phyloP scores from a whole-genome alignment of 2,797 vertebrate species.

The Peromyscus aztecus region DNA sequence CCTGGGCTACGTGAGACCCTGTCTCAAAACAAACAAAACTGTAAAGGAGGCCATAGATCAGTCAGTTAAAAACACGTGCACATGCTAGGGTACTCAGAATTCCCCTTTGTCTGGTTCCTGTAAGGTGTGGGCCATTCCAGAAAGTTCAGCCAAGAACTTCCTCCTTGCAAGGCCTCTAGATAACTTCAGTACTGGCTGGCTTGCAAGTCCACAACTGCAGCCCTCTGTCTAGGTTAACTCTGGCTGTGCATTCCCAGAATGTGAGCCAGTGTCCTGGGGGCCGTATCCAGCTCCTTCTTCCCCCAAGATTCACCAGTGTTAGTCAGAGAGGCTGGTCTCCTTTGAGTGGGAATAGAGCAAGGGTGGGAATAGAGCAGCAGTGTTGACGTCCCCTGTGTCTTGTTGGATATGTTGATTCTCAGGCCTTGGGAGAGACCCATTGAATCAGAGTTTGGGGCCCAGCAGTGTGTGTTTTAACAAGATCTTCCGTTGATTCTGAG shows the following conservation, averaged over 20 bases:
- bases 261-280: background rate
- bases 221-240: background rate
- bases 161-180: background rate
- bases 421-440: background rate
- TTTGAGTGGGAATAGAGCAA: background rate
- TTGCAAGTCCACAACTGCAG: background rate
- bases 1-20: background rate
- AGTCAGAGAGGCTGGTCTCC: background rate
- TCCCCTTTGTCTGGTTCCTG: background rate
- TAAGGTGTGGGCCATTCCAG: background rate
- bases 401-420: background rate
- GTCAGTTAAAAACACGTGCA: background rate
- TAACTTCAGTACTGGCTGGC: background rate
- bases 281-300: background rate
- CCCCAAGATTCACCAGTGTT: background rate
- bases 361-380: background rate
- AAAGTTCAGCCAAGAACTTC: background rate
- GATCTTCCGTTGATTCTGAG: background rate
- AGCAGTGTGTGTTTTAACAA: background rate
- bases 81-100: background rate
- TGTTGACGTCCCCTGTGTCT: background rate
- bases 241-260: background rate
- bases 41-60: background rate
- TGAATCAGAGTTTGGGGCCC: background rate
- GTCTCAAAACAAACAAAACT: background rate